These are phyloP conservation scores for Coturnix japonica DNA, from an alignment of 2,113 vertebrate genomes.

Conservation along the genomic window DNA sequence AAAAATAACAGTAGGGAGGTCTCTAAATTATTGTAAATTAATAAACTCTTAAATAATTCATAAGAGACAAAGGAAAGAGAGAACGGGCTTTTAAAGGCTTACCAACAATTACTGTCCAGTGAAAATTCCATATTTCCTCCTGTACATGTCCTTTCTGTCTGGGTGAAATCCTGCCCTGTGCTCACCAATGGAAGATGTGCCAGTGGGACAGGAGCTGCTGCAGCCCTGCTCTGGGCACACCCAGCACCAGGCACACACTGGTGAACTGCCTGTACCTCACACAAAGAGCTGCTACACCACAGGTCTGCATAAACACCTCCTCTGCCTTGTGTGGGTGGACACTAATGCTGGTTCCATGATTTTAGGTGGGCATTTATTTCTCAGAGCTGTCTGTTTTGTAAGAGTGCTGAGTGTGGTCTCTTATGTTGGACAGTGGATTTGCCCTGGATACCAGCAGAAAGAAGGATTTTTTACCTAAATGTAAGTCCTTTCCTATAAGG, in stretches of 20 bases:
- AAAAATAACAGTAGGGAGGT: background rate
- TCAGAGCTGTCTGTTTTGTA: background rate
- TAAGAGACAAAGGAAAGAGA: conserved; percentile 25
- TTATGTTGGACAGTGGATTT: background rate
- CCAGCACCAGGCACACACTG: background rate
- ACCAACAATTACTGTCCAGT: conserved; percentile 13
- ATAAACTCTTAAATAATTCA: conserved; percentile 52
- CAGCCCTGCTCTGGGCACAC: background rate
- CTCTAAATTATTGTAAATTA: conserved; percentile 45
- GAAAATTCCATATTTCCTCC: background rate
- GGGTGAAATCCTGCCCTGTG: background rate
- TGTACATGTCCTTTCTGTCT: background rate
- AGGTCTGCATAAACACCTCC: background rate
- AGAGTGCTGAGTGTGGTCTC: background rate
- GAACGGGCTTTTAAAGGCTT: conserved; percentile 36
- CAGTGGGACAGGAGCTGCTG: background rate
- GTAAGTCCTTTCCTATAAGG: background rate
- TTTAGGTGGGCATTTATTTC: background rate
- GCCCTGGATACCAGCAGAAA: background rate
- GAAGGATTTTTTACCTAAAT: background rate
- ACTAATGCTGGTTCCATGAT: background rate
- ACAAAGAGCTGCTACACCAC: background rate
- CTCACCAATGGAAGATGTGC: background rate
- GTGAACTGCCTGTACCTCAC: background rate
- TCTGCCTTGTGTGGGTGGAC: background rate